A percentile compares a stretch with the other conserved stretches of the same genome.
phyloP scores from a whole-genome alignment of 2,113 vertebrate genomes.

The Tachysurus vachellii region DNA sequence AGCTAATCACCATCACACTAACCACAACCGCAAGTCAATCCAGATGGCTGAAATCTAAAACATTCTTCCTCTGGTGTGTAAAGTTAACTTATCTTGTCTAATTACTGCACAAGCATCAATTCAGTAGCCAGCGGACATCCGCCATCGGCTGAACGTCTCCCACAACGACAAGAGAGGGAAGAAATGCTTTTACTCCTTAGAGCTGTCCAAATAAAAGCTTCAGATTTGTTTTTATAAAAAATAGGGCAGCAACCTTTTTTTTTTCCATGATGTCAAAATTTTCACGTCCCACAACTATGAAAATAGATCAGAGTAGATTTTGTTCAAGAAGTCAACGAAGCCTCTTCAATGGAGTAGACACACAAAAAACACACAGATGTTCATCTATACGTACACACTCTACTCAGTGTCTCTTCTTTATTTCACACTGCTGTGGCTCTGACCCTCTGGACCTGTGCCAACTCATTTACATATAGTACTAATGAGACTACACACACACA shows the following conservation, averaged over 20 bases:
- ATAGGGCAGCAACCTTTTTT: background rate
- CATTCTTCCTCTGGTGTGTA: background rate
- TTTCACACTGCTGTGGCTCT: conserved; percentile 87
- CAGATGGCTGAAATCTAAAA: too few species aligned
- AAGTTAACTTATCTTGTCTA: background rate
- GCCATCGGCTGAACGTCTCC: background rate
- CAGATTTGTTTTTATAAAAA: background rate
- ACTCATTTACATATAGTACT: conserved; percentile 86
- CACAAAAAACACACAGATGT: background rate
- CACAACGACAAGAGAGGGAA: background rate
- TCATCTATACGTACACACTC: background rate
- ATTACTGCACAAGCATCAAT: background rate
- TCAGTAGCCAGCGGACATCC: background rate
- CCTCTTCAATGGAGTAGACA: background rate
- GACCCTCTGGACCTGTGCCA: conserved; percentile 90
- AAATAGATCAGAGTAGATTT: background rate
- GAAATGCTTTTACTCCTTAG: background rate
- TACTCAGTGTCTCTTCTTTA: conserved; percentile 68
- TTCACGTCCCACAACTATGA: background rate
- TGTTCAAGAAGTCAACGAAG: background rate
- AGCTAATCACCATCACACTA: background rate
- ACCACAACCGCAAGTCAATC: background rate
- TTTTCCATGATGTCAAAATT: background rate
- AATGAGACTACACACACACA: conserved; percentile 74
- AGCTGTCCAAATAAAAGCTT: background rate